Evolutionary conservation across 2,113 vertebrate genomes (phyloP).

Genomic region (Lagopus leucura): DNA sequence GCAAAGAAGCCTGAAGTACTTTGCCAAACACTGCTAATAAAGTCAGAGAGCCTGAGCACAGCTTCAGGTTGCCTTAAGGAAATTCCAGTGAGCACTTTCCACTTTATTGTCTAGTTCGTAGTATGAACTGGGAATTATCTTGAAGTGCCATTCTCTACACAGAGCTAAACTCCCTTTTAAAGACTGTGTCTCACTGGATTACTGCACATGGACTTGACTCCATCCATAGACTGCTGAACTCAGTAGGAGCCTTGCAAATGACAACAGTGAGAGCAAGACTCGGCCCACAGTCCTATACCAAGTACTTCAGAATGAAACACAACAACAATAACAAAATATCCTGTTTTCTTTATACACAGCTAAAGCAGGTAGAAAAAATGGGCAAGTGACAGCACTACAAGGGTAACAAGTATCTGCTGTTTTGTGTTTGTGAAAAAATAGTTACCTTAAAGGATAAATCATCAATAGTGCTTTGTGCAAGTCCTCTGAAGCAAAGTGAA

Average conservation of each 20-base stretch:
- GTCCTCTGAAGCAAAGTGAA: background rate
- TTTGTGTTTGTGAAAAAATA: background rate
- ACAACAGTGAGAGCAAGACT: background rate
- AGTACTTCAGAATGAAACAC: background rate
- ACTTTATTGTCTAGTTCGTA: conserved; percentile 54
- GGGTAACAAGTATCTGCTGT: background rate
- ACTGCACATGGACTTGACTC: background rate
- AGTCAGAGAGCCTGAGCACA: conserved; percentile 20
- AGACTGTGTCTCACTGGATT: conserved; percentile 7
- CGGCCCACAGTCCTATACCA: background rate
- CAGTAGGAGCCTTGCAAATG: background rate
- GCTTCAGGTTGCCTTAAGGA: conserved; percentile 56
- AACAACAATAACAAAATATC: background rate
- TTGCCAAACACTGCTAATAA: conserved; percentile 60
- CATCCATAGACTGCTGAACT: background rate
- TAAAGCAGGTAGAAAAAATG: background rate
- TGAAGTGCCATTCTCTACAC: background rate
- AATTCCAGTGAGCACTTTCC: conserved; percentile 47
- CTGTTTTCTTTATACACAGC: background rate
- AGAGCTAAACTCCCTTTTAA: conserved; percentile 21
- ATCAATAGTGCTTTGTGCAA: background rate
- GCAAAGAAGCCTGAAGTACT: conserved; percentile 62
- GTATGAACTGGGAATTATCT: conserved; percentile 46
- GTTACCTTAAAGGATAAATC: background rate
- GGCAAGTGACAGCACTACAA: background rate